Evolutionary conservation across 2,797 vertebrate genomes (phyloP), one percentile per base, ranked within the genome.

Genomic region (Poecilia picta): DNA sequence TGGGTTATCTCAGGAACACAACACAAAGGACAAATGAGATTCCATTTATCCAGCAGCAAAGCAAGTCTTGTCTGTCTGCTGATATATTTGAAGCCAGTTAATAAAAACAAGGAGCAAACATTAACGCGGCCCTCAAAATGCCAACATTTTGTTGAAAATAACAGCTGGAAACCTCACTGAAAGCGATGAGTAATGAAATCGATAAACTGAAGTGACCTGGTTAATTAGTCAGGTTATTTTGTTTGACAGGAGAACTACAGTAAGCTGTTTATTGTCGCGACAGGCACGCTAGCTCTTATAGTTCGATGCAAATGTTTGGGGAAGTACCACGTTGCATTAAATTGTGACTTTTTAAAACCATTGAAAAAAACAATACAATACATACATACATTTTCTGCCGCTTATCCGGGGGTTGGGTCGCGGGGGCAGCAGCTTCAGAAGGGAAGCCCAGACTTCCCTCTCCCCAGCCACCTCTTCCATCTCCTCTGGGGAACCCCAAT

Each of bases 1-100:
- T 49, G n/a, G 76, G 43, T 66, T 73, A 59, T 45, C 49, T 47
- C 49, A 51, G 59, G 75, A 74, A 18, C 73, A 72, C 0, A 75
- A 49, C 55, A 28, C 47, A 78, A 23, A 41, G 28, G 8, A 72
- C 41, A 72, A 83, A 71, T 10, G 57, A 76, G 31, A 7, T 41
- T n/a, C 8, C 2, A 4, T 64, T 84, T 66, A 39, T 74, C 16
- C 68, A 55, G 73, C 41, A 75, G 49, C 15, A 31, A 16, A 59
- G n/a, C 55, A 15, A 45, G 16, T 53, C 74, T 36, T 16, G 33
- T 25, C 20, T 74, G 18, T 70, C 55, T 20, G 47, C 23, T 74
- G 8, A 66, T 20, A 31, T 15, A 47, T 70, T 49, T 82, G 13
- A 53, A 68, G 51, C 36, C 39, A 57, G 64, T 45, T 71, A 3